These are phyloP conservation scores for Coranthus polyacanthus DNA, from an alignment of 2,797 vertebrate species.

Conservation along the genomic window DNA sequence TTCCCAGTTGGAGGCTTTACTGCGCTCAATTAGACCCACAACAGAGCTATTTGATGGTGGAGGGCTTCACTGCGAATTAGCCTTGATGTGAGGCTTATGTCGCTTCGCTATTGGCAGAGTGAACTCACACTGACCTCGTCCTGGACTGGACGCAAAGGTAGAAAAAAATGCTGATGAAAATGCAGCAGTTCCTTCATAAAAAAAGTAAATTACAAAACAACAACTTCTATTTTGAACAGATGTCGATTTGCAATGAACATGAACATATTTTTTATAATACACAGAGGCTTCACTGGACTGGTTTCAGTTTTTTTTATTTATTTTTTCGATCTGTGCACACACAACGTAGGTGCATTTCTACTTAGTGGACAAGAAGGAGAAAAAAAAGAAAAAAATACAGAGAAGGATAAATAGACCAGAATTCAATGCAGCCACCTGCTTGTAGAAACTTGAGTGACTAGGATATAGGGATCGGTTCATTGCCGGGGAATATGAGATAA, in stretches of 20 bases:
- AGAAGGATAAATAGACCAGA: constrained; percentile 18
- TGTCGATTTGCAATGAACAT: background rate
- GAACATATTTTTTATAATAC: constrained; percentile 11
- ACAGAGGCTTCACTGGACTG: constrained; percentile 12
- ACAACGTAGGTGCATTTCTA: too few species aligned
- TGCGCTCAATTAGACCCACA: constrained; percentile 78
- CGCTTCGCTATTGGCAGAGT: constrained; percentile 66
- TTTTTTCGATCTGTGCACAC: too few species aligned
- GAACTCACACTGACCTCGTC: constrained; percentile 72
- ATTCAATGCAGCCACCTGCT: background rate
- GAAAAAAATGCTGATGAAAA: constrained; percentile 58
- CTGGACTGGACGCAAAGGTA: constrained; percentile 59
- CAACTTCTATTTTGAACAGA: too few species aligned
- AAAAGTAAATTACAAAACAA: too few species aligned
- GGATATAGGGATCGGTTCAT: constrained; percentile 29
- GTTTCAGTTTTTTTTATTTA: constrained; percentile 26
- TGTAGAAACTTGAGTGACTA: background rate
- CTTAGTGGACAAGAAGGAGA: too few species aligned
- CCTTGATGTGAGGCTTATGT: constrained; percentile 68
- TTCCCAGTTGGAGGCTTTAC: constrained; percentile 75
- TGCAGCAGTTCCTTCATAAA: constrained; percentile 30
- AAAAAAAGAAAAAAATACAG: constrained; percentile 3
- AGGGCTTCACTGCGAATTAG: constrained; percentile 71
- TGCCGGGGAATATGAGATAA: constrained; percentile 53
- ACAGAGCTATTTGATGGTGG: constrained; percentile 73